These are phyloP conservation scores for Rhyzopertha dominica DNA, from an alignment of 1,140 invertebrate species.

Conservation along the genomic window DNA sequence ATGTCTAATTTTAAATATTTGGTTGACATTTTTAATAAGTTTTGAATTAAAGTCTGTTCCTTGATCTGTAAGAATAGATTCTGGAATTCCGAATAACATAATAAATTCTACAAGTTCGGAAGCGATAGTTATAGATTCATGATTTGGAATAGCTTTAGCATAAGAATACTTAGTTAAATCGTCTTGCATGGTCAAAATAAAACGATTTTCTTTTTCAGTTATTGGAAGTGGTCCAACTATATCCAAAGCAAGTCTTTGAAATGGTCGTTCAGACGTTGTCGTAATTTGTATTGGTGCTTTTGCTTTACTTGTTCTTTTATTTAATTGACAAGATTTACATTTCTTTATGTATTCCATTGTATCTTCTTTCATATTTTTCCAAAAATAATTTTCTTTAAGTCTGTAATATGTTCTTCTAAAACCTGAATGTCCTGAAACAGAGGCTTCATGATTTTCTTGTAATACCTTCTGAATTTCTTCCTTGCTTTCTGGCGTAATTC, in stretches of 20 bases:
- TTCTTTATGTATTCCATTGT: conserved; percentile 37
- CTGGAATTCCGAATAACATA: conserved; percentile 27
- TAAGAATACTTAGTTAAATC: conserved; percentile 42
- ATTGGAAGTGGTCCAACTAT: conserved; percentile 35
- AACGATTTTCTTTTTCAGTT: conserved; percentile 30
- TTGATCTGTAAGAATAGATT: conserved; percentile 34
- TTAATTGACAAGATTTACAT: conserved; percentile 33
- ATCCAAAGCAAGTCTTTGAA: conserved; percentile 31
- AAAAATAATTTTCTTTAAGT: conserved; percentile 41
- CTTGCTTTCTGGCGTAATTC: too few relatives aligned
- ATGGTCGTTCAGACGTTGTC: conserved; percentile 12
- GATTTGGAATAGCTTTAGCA: conserved; percentile 37
- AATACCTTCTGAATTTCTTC: too few relatives aligned
- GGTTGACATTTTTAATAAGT: conserved; percentile 32
- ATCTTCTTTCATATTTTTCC: conserved; percentile 40
- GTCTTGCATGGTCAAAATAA: conserved; percentile 41
- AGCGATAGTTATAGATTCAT: conserved; percentile 38
- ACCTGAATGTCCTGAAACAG: too few relatives aligned
- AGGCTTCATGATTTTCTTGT: too few relatives aligned
- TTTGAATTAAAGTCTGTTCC: conserved; percentile 34
- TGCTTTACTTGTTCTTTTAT: conserved; percentile 29
- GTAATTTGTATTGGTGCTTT: conserved; percentile 38
- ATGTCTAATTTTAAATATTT: conserved; percentile 34
- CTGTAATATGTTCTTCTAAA: too few relatives aligned
- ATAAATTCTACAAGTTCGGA: conserved; percentile 30